phyloP scores from a whole-genome alignment of 2,888 invertebrate genomes.

The Macrophya alboannulata region DNA sequence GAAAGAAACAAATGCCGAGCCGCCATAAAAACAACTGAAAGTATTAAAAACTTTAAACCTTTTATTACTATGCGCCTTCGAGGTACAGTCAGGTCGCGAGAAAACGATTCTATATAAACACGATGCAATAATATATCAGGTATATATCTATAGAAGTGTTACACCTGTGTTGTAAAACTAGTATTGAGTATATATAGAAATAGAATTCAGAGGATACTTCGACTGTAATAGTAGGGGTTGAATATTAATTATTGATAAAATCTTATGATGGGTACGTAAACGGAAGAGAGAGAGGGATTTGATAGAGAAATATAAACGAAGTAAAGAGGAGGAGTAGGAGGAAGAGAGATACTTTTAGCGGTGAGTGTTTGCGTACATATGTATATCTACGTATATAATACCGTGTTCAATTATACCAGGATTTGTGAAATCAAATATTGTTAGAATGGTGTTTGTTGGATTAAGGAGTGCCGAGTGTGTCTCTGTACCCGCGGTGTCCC shows the following conservation, averaged over 20 bases:
- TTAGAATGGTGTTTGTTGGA: conserved; percentile 38
- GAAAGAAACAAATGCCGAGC: conserved; percentile 71
- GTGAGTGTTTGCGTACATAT: background rate
- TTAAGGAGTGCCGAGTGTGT: conserved; percentile 41
- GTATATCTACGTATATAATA: background rate
- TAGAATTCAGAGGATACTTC: background rate
- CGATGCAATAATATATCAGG: background rate
- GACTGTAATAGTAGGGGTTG: background rate
- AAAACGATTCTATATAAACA: background rate
- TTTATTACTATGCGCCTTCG: conserved; percentile 70
- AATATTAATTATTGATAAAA: background rate
- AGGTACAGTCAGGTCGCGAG: conserved; percentile 39
- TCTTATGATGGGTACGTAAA: background rate
- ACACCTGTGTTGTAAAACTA: background rate
- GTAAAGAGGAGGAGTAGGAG: conserved; percentile 34
- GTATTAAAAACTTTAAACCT: conserved; percentile 79
- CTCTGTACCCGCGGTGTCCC: conserved; percentile 1
- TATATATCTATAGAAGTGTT: background rate
- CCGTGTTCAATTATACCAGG: background rate
- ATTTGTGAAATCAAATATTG: conserved; percentile 52
- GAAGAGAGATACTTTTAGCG: conserved; percentile 20
- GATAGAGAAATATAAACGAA: background rate
- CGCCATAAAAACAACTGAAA: conserved; percentile 79
- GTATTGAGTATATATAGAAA: too few species aligned
- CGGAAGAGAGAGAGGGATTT: too few species aligned